phyloP scores from a whole-genome alignment of 2,113 vertebrate genomes.

The Pangasianodon hypophthalmus region DNA sequence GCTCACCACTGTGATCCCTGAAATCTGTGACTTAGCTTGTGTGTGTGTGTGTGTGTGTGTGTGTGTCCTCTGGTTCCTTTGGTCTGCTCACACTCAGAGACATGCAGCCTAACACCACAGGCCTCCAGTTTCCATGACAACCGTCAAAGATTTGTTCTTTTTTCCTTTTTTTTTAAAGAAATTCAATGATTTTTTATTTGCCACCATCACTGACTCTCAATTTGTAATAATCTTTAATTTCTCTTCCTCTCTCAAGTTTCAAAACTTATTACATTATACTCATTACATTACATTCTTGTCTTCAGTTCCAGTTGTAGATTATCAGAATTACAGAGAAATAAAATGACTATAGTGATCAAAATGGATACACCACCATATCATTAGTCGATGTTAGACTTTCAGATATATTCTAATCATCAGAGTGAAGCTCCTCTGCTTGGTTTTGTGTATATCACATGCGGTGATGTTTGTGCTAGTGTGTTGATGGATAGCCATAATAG shows the following conservation, averaged over 20 bases:
- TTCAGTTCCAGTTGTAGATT: not conserved
- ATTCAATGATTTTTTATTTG: constrained; percentile 25
- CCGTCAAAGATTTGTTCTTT: constrained; percentile 50
- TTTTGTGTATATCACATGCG: not conserved
- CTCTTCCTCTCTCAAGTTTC: constrained; percentile 26
- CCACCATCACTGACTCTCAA: constrained; percentile 7
- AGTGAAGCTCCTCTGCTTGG: not conserved
- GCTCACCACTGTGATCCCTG: constrained; percentile 29
- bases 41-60: constrained; percentile 33
- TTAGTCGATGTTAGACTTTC: constrained; percentile 9
- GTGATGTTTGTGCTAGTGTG: constrained; percentile 3
- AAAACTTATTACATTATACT: not conserved
- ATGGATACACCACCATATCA: not conserved
- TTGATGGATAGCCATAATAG: constrained; percentile 21
- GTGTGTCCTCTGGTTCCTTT: constrained; percentile 15
- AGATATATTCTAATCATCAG: constrained; percentile 25
- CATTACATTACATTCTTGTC: not conserved
- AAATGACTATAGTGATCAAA: not conserved
- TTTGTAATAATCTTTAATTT: constrained; percentile 17
- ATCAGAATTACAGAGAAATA: not conserved
- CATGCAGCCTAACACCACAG: constrained; percentile 39
- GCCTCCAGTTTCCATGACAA: constrained; percentile 59
- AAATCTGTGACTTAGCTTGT: not conserved
- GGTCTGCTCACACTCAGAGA: constrained; percentile 33
- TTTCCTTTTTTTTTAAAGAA: constrained; percentile 24